Base-by-base conservation (phyloP, 2,113 vertebrate species). In the Eptatretus burgeri region DNA sequence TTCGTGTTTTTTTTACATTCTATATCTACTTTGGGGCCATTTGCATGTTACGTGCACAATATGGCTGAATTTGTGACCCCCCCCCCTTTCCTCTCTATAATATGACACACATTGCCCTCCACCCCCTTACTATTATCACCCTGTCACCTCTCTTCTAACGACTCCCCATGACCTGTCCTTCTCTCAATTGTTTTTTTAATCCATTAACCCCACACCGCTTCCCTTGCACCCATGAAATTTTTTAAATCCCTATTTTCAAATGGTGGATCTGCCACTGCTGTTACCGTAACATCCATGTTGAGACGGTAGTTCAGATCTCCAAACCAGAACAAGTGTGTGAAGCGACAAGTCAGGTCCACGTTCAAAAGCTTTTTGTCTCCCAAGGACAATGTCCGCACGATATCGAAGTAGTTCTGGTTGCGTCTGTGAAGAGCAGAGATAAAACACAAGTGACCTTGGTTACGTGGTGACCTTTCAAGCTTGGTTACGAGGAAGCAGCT, bases 281-380 rank as follows among this genome's bases (percentile, higher is more conserved):
- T 51, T 53, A 81, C 79, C 79, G 78, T 75, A 9, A 78, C 77
- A 0, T 79, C 78, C 68, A 81, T 66, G 64, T 81, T 77, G 2
- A 80, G 73, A 51, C 79, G 72, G 67, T 81, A 81, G 71, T 81
- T 81, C 53, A 81, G 78, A 67, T 81, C 79, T 71, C 79, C 79
- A 64, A 77, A 80, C 79, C 78, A 81, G 68, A 81, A 79, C 51
- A 81, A 77, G 67, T 81, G 78, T 13, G 72, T 73, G 71, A 81
- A 81, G 14, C 77, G 76, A 65, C 80, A 72, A 69, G 77, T 78
- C 68, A 80, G 73, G 69, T 81, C 79, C 64, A 81, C 79, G 17
- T 73, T 69, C 14, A 69, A 65, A 17, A 78, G 75, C n/a, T 78
- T 75, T 64, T 75, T 76, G 63, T 79, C 76, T 1, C 79, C 79